Conservation (phyloP, 2,113 vertebrate species). For the Myiagra hebetior region DNA sequence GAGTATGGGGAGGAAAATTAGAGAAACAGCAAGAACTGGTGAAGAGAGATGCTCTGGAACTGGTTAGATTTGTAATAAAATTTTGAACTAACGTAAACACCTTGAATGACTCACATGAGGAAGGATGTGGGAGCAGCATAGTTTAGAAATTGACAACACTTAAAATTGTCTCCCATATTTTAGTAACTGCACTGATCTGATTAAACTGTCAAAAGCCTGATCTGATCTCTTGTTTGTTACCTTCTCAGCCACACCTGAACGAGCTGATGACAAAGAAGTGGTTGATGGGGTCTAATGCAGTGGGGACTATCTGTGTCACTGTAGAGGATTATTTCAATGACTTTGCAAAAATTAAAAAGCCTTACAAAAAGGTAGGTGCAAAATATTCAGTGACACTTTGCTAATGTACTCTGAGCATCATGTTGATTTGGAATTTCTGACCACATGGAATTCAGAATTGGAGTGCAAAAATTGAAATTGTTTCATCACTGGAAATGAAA, state of each 20-base stretch:
- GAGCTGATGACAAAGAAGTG: conserved; percentile 95
- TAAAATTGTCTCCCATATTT: background rate
- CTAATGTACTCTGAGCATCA: background rate
- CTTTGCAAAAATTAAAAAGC: conserved; percentile 95
- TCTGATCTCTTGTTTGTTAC: background rate
- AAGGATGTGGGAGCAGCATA: background rate
- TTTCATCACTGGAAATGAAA: background rate
- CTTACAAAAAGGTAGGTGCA: conserved; percentile 86
- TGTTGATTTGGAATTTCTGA: background rate
- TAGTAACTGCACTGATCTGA: background rate
- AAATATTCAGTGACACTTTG: background rate
- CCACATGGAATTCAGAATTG: background rate
- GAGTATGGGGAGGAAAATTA: background rate
- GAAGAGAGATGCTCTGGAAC: background rate
- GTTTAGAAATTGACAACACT: background rate
- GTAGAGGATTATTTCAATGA: conserved; percentile 98
- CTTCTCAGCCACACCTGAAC: conserved; percentile 85
- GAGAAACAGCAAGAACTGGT: background rate
- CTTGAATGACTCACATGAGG: background rate
- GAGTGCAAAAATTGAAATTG: background rate
- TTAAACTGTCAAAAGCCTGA: background rate
- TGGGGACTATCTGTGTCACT: conserved; percentile 96
- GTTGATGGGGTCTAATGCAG: conserved; percentile 88
- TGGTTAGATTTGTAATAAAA: background rate
- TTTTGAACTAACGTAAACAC: background rate